Evolutionary conservation across 2,888 invertebrate genomes (phyloP).

Genomic region (Augochlorella aurata): DNA sequence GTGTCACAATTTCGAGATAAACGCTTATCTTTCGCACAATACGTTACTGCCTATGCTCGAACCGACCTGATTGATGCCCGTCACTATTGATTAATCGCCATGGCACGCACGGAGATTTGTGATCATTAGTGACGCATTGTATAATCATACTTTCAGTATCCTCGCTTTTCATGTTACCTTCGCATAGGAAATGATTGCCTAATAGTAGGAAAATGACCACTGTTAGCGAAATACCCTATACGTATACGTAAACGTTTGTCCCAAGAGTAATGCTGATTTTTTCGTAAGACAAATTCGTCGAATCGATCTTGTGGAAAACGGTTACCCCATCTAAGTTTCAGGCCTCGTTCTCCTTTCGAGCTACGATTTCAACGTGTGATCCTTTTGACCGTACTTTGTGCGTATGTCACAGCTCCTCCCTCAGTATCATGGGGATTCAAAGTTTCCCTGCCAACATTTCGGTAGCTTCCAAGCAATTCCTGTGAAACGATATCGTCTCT

Average conservation of each 20-base stretch:
- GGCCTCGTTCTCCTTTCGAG: not conserved
- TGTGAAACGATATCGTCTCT: slow-evolving; percentile 12
- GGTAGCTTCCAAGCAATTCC: not conserved
- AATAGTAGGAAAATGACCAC: not conserved
- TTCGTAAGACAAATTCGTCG: slow-evolving; percentile 19
- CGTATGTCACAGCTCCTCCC: not conserved
- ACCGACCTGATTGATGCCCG: too few species aligned
- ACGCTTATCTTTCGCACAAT: too few species aligned
- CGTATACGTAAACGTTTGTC: not conserved
- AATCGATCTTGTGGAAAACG: slow-evolving; percentile 25
- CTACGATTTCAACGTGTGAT: slow-evolving; percentile 8
- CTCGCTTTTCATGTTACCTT: not conserved
- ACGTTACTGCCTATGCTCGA: too few species aligned
- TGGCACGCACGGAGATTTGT: too few species aligned
- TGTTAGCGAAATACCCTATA: not conserved
- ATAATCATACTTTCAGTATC: not conserved
- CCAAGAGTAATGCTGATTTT: not conserved
- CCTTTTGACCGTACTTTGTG: slow-evolving; percentile 5
- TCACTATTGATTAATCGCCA: too few species aligned
- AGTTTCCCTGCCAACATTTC: slow-evolving; percentile 28
- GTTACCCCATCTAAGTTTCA: slow-evolving; percentile 35
- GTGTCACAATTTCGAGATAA: too few species aligned
- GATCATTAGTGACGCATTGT: not conserved
- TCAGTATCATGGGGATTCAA: slow-evolving; percentile 37
- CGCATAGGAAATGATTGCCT: not conserved